Conservation (phyloP, 2,797 vertebrate species). For the Sus cebifrons region DNA sequence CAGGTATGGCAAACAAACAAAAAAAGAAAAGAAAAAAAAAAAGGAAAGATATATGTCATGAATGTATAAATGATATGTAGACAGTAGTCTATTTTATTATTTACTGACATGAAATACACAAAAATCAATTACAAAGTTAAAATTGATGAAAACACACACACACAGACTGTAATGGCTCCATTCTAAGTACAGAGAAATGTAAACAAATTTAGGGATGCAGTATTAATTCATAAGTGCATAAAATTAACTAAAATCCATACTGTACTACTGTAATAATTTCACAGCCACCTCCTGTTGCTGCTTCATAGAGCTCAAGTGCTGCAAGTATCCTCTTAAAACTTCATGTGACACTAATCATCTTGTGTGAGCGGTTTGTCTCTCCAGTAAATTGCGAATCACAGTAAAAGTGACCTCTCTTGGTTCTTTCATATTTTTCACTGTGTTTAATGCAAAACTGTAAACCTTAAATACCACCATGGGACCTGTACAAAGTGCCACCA, state of each 20-base stretch:
- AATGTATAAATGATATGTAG: not conserved
- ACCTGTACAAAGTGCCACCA: not conserved
- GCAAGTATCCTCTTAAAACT: not conserved
- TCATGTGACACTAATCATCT: not conserved
- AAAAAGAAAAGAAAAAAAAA: not conserved
- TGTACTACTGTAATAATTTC: not conserved
- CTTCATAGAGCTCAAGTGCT: not conserved
- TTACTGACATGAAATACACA: not conserved
- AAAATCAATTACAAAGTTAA: not conserved
- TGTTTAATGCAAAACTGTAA: not conserved
- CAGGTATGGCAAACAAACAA: too few species aligned
- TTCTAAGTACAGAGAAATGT: not conserved
- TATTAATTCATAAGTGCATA: not conserved
- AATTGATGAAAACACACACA: not conserved
- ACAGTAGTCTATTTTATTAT: not conserved
- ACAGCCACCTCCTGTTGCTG: not conserved
- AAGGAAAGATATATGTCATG: too few species aligned
- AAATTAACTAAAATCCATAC: not conserved
- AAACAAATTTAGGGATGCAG: not conserved
- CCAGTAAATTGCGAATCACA: not conserved
- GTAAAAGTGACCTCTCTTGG: not conserved
- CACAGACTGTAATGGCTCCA: not conserved
- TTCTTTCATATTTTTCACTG: not conserved
- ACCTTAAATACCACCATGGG: not conserved
- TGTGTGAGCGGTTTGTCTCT: not conserved